Base-by-base conservation (phyloP, 1,140 invertebrate species). In the Brachionus asplanchnoidis region DNA sequence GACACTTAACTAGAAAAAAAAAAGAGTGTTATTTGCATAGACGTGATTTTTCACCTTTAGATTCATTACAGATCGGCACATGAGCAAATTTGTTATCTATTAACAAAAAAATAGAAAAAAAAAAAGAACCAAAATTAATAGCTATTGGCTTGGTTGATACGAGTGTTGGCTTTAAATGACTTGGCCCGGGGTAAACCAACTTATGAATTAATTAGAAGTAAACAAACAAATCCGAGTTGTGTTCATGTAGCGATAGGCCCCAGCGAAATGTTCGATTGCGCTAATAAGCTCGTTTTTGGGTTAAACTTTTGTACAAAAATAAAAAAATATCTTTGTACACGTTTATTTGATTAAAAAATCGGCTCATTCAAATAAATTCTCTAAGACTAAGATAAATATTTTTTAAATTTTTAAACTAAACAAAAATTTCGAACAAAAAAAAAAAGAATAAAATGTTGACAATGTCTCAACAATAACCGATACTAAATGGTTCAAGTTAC, bases 41-140 rank as follows among this genome's bases (percentile, higher is more conserved):
- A 42, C 68, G 68, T 73, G 68, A 73, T 73, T 73, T 73, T 73
- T 73, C 68, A 73, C 68, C 68, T 73, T 73, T 73, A 40, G 12
- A 40, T 73, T 40, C 17, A 73, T 8, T 40, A 42, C 40, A 73
- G 32, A 42, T 42, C 9, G 68, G 68, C 68, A 73, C 68, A 73
- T 73, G 68, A 73, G 68, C 68, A 73, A 73, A 40, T 73, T 73
- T 73, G 17, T 40, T 42, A 40, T 73, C 17, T 73, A 40, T 68
- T 68, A 44, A 36, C n/a, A n/a, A n/a, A n/a, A n/a, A n/a, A n/a
- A n/a, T n/a, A 11, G 6, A 36, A 14, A 36, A 70, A 9, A 7
- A 36, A 40, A 36, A 70, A 70, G 4, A 32, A 3, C 5, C 17
- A 36, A 42, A 73, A 73, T 20, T 73, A 73, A 42, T 73, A 14